Evolutionary conservation across 1,140 invertebrate genomes (phyloP), one percentile per base, ranked within the genome.

Genomic region (Bradysia coprophila): DNA sequence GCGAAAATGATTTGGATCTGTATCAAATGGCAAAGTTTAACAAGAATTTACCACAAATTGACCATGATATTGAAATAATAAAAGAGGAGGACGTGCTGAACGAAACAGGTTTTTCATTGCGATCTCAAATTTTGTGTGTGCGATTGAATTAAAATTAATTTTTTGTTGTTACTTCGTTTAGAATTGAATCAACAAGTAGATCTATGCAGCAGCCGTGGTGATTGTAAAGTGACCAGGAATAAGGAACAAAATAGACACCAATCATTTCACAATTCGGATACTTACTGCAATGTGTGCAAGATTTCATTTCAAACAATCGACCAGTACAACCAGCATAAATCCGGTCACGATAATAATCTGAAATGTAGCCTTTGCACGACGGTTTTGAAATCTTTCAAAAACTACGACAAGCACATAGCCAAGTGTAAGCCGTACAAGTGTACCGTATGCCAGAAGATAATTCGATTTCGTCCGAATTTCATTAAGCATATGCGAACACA

Each of bases 361-460:
- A 59, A 59, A 39, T 59, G 57, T 43, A 55, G 57, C 49, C 57
- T 59, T 22, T 59, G 57, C 38, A 59, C 59, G 31, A 57, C 59
- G 55, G 57, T 59, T 0, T 16, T 59, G 4, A 59, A 59, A 21
- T 57, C 53, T 2, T 21, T 59, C 0, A 59, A 59, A 32, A 59
- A 59, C 44, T 59, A 59, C 20, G 57, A 59, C 43, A 59, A 59
- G 38, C 57, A 59, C 28, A 57, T 57, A 39, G 32, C 57, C n/a
- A 54, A 57, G 18, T 59, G 57, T 46, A 59, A 59, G 44, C 57
- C 57, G n/a, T 60, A 58, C 48, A 57, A 60, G 28, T 60, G 57
- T 20, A 56, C 58, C 40, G 58, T 60, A 6, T 60, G 57, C 38
- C 57, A 57, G 0, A 52, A 57, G 13, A 54, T 58, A 9, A 55